Conservation (phyloP, 2,797 vertebrate genomes). For the Onychomys arenicola region DNA sequence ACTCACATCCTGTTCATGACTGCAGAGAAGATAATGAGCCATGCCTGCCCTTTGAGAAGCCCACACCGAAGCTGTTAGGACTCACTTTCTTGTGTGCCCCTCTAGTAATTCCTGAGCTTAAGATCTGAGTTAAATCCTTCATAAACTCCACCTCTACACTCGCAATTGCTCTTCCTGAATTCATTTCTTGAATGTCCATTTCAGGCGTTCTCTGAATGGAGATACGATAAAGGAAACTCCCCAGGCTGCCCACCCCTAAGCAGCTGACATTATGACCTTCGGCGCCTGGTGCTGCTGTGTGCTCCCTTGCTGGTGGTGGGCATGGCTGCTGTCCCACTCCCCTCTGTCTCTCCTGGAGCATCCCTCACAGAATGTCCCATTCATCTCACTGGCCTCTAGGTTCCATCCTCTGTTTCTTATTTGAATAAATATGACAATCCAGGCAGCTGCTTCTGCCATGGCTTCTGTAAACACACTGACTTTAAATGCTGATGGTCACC, state of each 20-base stretch:
- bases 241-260: neutral
- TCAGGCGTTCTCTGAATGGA: neutral
- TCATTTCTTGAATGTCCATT: neutral
- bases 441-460: neutral
- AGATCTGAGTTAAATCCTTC: neutral
- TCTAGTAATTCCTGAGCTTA: neutral
- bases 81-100: neutral
- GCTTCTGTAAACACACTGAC: neutral
- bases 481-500: neutral
- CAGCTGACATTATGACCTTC: neutral
- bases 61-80: neutral
- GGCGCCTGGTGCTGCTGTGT: neutral
- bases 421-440: neutral
- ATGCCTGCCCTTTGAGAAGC: neutral
- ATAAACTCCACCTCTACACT: neutral
- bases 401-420: neutral
- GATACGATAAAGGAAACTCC: neutral
- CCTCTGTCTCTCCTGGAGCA: no score
- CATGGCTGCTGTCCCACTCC: accelerated
- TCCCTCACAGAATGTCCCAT: accelerated
- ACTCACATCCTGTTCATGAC: neutral
- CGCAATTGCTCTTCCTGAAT: neutral
- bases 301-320: neutral
- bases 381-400: neutral
- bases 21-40: neutral